Conservation (phyloP, 2,113 vertebrate genomes). For the Scytalopus superciliaris region DNA sequence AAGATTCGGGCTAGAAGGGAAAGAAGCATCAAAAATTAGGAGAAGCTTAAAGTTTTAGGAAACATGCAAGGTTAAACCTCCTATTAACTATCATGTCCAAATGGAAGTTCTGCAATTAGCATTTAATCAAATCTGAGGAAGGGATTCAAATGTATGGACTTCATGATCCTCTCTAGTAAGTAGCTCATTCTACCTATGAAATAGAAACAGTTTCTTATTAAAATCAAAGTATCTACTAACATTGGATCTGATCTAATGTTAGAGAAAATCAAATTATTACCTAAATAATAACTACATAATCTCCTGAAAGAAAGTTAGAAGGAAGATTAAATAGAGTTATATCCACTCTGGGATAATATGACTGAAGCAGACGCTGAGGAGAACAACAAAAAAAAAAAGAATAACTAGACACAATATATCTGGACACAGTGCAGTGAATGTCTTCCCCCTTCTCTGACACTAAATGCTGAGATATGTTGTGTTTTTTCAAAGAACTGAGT, state of each 20-base stretch:
- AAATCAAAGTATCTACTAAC: neutral
- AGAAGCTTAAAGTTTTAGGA: neutral
- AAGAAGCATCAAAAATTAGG: neutral
- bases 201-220: conserved; percentile 19
- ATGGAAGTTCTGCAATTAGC: conserved; percentile 1
- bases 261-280: conserved; percentile 12
- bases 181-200: neutral
- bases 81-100: neutral
- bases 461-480: neutral
- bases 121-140: conserved; percentile 23
- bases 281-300: neutral
- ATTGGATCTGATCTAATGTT: neutral
- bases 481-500: neutral
- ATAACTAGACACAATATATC: neutral
- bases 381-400: neutral
- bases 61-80: neutral
- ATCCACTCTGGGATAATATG: neutral
- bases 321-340: neutral
- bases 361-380: neutral
- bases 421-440: neutral
- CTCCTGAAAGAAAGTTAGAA: neutral
- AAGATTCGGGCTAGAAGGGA: neutral
- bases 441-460: neutral
- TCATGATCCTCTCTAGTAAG: neutral
- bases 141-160: neutral